Evolutionary conservation across 2,888 invertebrate species (phyloP), one percentile per base, ranked within the genome.

Genomic region (Tupiocoris notatus): DNA sequence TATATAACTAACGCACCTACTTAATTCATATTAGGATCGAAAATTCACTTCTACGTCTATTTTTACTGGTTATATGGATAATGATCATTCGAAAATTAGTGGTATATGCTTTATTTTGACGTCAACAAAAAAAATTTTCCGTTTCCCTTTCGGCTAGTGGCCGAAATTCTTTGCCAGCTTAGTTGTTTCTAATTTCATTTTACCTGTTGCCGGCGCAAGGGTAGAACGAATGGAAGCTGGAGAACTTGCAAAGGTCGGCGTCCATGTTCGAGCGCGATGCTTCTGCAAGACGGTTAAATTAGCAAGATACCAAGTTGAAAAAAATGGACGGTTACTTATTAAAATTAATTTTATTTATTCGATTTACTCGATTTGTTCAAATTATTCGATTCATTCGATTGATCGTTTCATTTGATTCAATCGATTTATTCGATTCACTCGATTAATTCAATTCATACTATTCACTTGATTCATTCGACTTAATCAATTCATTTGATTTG

Each of bases 171-270:
- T 65, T 12, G n/a, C 59, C n/a, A n/a, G n/a, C n/a, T n/a, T n/a
- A n/a, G 17, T n/a, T 18, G 61, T 73, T 57, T 21, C 21, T 57
- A 39, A 16, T 9, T 58, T 24, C 18, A 21, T 73, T 73, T 73
- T 73, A 73, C 73, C 73, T 73, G 73, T 73, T 61, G 70, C 70
- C 54, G 25, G 70, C 70, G 39, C 75, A 75, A 7, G 75, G 75
- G 61, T 75, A 75, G 3, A 75, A 58, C 16, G 66, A 59, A 21
- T 75, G 65, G 61, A 75, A 75, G 25, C 66, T 75, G 23, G 75
- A 66, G 23, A 66, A 75, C 59, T 66, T 75, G 66, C 75, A 75
- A 18, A 75, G 66, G 18, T 75, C 75, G n/a, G 75, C 22, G 58
- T 75, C 66, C 18, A 66, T 59, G 12, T 75, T 59, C 18, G 65